Percentiles rank a stretch among this genome's conserved stretches.
Evolutionary conservation across 2,113 vertebrate genomes (phyloP).

Genomic region (Cinclus cinclus): DNA sequence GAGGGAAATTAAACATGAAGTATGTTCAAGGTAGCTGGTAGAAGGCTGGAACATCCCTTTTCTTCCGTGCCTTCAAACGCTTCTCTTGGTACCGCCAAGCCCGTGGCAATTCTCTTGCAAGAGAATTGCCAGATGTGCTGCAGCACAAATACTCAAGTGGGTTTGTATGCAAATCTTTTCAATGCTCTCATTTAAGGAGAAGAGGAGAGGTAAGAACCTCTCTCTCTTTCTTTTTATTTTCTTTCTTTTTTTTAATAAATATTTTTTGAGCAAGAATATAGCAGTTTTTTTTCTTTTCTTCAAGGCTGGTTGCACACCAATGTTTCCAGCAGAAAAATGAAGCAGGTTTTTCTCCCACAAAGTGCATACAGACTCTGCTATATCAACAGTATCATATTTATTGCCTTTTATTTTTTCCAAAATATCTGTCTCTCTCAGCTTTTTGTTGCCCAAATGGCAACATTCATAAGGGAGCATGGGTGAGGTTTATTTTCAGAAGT

Average conservation of each 20-base stretch:
- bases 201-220: neutral
- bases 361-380: neutral
- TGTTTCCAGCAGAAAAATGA: neutral
- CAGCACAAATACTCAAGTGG: conserved; percentile 4
- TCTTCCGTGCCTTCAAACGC: neutral
- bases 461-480: neutral
- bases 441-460: neutral
- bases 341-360: neutral
- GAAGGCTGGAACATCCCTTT: conserved; percentile 52
- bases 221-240: neutral
- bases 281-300: neutral
- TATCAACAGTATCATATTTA: neutral
- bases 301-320: neutral
- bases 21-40: conserved; percentile 53
- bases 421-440: neutral
- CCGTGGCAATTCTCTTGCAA: conserved; percentile 27
- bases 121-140: conserved; percentile 34
- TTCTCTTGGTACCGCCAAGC: neutral
- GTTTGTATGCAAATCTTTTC: conserved; percentile 21
- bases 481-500: neutral
- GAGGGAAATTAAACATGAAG: conserved; percentile 66
- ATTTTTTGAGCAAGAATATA: neutral
- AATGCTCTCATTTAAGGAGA: neutral
- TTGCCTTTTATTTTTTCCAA: neutral
- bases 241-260: neutral